phyloP scores from a whole-genome alignment of 35 echinoderm and acorn worm species.

The Stichopus chloronotus region DNA sequence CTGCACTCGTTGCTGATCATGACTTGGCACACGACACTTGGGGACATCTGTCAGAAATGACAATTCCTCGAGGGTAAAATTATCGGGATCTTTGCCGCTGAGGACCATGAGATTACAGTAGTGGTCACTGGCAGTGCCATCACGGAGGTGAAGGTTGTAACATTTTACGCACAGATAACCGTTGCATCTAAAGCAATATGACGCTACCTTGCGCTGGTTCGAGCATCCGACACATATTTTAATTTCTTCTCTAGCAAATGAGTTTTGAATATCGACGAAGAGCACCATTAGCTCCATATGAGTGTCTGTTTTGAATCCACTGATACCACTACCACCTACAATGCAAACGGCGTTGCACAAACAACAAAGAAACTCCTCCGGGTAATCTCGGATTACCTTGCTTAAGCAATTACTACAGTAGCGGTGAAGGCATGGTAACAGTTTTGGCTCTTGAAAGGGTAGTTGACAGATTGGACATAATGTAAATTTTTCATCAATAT shows the following conservation, averaged over 20 bases:
- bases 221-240: background rate
- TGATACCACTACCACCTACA: background rate
- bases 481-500: background rate
- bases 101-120: background rate
- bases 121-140: background rate
- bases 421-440: slow-evolving; percentile 19
- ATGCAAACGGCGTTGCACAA: background rate
- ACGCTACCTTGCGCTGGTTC: background rate
- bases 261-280: background rate
- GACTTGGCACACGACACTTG: background rate
- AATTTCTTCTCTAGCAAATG: background rate
- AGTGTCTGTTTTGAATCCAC: slow-evolving; percentile 12
- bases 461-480: background rate
- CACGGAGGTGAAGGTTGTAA: background rate
- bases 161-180: background rate
- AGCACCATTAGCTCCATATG: background rate
- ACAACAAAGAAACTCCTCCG: background rate
- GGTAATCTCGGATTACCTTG: background rate
- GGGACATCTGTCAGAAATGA: background rate
- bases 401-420: background rate
- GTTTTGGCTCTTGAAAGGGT: background rate
- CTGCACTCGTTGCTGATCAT: background rate
- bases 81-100: background rate
- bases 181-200: slow-evolving; percentile 11
- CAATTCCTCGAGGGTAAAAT: background rate